These are phyloP conservation scores for Odocoileus hemionus DNA, from an alignment of 2,113 vertebrate genomes.

Conservation along the genomic window DNA sequence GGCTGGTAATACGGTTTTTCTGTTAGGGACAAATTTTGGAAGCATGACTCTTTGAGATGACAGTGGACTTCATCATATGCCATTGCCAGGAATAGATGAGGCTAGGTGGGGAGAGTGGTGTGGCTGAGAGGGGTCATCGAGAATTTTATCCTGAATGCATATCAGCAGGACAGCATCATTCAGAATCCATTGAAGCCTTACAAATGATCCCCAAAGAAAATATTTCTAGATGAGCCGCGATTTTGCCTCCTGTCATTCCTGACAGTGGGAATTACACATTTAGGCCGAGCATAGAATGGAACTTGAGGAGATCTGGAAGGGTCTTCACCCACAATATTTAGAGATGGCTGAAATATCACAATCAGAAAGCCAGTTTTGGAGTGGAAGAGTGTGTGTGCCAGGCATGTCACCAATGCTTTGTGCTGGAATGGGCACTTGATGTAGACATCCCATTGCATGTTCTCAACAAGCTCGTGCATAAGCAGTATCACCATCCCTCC, in stretches of 20 bases:
- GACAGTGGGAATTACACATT: neutral
- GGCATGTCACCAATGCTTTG: neutral
- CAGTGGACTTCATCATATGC: neutral
- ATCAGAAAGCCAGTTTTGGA: neutral
- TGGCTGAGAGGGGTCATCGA: neutral
- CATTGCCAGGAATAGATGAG: neutral
- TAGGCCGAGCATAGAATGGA: neutral
- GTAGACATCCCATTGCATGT: neutral
- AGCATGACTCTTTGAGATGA: neutral
- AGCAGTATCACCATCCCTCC: no score
- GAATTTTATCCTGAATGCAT: constrained; percentile 20
- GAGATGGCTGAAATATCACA: neutral
- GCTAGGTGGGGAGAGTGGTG: neutral
- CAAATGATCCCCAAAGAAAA: constrained; percentile 28
- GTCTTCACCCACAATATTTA: neutral
- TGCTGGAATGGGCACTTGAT: neutral
- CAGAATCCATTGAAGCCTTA: neutral
- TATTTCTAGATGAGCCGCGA: neutral
- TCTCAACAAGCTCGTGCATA: neutral
- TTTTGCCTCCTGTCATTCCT: neutral
- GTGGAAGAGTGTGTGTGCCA: neutral
- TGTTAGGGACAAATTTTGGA: neutral
- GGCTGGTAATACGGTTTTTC: neutral
- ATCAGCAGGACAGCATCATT: neutral
- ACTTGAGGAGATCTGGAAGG: neutral